Percentiles rank a stretch among this genome's conserved stretches.
phyloP scores from a whole-genome alignment of 2,888 invertebrate species.

The Zeuzera pyrina region DNA sequence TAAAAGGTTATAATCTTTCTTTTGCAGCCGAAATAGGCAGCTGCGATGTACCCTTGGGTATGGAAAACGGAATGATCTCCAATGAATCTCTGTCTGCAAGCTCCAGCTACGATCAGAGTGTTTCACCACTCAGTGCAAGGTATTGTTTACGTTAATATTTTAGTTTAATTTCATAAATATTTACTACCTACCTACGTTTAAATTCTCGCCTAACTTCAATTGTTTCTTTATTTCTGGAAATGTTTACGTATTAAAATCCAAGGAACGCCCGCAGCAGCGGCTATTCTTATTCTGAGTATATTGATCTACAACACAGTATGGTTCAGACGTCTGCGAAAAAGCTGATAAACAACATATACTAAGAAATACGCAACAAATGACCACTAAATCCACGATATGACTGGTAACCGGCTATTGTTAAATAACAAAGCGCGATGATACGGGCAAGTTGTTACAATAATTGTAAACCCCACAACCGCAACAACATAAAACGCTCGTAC shows the following conservation, averaged over 20 bases:
- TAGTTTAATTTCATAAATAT: not conserved
- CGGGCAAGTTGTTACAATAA: constrained; percentile 55
- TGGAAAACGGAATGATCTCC: constrained; percentile 89
- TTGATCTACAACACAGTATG: too few species aligned
- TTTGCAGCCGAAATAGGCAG: constrained; percentile 70
- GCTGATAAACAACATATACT: too few species aligned
- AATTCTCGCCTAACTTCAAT: too few species aligned
- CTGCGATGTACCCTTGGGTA: constrained; percentile 85
- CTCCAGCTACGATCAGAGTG: constrained; percentile 88
- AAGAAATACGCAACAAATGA: too few species aligned
- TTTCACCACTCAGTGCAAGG: constrained; percentile 92
- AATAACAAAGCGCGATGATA: constrained; percentile 47
- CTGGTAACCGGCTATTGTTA: constrained; percentile 34
- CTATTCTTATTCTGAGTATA: too few species aligned
- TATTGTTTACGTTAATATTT: constrained; percentile 42
- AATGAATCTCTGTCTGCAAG: constrained; percentile 89
- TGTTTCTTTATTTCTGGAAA: too few species aligned
- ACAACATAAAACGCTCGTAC: constrained; percentile 41
- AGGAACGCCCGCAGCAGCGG: too few species aligned
- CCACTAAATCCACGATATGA: not conserved
- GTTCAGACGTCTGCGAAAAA: too few species aligned
- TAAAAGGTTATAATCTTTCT: constrained; percentile 6
- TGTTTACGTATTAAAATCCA: too few species aligned
- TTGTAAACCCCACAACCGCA: constrained; percentile 49
- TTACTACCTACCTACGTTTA: not conserved